Base-by-base conservation (phyloP, 2,797 vertebrate genomes). In the Alcedo quadribrachys region DNA sequence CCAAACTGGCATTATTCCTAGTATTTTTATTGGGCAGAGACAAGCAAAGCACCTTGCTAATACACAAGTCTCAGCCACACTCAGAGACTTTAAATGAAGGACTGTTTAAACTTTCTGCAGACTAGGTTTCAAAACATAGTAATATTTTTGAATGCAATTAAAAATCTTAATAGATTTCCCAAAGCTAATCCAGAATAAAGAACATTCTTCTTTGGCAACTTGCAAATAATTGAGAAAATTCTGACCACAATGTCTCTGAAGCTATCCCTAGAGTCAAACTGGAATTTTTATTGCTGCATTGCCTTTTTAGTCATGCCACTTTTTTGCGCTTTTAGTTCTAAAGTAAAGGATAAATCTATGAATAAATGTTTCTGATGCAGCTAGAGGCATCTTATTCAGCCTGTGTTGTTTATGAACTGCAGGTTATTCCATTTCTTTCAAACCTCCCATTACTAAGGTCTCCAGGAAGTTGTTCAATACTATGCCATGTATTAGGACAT, bases 161-260 rank as follows among this genome's bases (percentile, higher is more conserved):
- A 92, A 86, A 89, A 53, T 85, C 74, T 79, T 89, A 90, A 90
- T 85, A 93, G 45, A 28, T 91, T 95, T 93, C 81, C 82, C 88
- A 91, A 88, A 95, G 43, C 51, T 46, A 95, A 66, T 67, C 62
- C 94, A 91, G 75, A 78, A 89, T 90, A 92, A 93, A 94, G 73
- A 93, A 94, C 13, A 61, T 67, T 92, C 57, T 71, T 87, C 74
- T 93, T 88, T 93, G 92, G 92, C 82, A 87, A 62, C 83, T 92
- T 85, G 74, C 55, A 89, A 95, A 96, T 92, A 94, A 94, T 87
- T 79, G 70, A 95, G 92, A 95, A 89, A 93, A 92, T 93, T 85
- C 93, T 93, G 85, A 97, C 93, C 94, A 94, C 94, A 94, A 61
- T 79, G 79, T 89, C 87, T 96, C 91, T 93, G 89, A 96, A 95